phyloP scores from a whole-genome alignment of 1,140 invertebrate genomes.

The Oedothorax gibbosus region DNA sequence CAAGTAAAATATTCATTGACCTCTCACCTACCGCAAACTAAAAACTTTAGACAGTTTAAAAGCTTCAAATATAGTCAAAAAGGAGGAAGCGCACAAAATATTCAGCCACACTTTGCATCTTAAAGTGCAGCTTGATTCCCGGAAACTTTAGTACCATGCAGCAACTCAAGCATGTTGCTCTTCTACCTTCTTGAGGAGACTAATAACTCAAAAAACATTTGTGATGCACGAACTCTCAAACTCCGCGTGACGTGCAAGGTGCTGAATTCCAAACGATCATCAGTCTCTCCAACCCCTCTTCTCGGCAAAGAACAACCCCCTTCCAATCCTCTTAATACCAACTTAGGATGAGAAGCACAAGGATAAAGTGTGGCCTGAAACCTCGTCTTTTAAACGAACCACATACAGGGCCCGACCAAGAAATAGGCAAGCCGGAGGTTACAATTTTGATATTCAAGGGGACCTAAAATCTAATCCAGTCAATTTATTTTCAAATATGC shows the following conservation, averaged over 20 bases:
- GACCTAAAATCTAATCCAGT: no score
- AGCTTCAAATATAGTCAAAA: conserved; percentile 10
- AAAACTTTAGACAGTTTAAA: conserved; percentile 12
- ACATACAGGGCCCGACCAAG: no score
- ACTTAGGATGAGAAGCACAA: no score
- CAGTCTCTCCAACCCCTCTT: conserved; percentile 4
- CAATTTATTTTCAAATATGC: no score
- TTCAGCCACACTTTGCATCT: conserved; percentile 9
- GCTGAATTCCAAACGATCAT: conserved; percentile 43
- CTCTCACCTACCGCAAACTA: not conserved
- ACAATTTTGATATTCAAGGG: no score
- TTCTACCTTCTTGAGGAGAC: not conserved
- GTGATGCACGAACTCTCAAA: conserved; percentile 17
- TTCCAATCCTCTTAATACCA: no score
- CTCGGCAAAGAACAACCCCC: not conserved
- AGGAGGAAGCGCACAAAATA: not conserved
- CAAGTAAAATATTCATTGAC: no score
- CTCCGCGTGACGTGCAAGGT: conserved; percentile 29
- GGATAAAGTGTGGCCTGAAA: no score
- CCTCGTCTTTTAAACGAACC: no score
- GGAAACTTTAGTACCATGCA: not conserved
- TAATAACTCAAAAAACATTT: conserved; percentile 20
- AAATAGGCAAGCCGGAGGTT: no score
- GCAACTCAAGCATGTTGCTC: not conserved
- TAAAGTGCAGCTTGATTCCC: not conserved